These are phyloP conservation scores for Boloria euphrosyne DNA, from an alignment of 2,888 invertebrate species.

Conservation along the genomic window DNA sequence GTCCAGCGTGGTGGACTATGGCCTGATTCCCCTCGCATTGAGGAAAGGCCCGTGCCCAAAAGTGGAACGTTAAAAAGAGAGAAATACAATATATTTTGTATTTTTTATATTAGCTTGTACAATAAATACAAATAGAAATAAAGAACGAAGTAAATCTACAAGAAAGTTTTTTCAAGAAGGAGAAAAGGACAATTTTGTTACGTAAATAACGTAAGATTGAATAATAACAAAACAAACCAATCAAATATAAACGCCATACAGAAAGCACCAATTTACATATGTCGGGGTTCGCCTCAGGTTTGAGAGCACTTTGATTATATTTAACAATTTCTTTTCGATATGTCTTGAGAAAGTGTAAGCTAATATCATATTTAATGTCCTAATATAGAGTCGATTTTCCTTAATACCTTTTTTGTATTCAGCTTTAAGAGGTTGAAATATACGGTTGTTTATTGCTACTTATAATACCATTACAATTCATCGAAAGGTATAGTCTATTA, in stretches of 20 bases:
- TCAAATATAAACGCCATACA: slow-evolving; percentile 50
- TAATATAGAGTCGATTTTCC: slow-evolving; percentile 3
- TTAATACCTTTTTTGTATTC: slow-evolving; percentile 42
- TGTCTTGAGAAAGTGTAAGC: slow-evolving; percentile 24
- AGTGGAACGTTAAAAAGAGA: too few relatives aligned
- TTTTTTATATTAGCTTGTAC: too few relatives aligned
- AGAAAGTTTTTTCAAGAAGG: not conserved
- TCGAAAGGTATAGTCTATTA: too few relatives aligned
- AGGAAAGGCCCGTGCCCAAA: too few relatives aligned
- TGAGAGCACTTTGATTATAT: slow-evolving; percentile 75
- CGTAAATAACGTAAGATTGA: slow-evolving; percentile 27
- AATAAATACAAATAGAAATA: too few relatives aligned
- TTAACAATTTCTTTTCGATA: slow-evolving; percentile 75
- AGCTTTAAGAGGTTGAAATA: slow-evolving; percentile 40
- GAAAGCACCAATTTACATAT: slow-evolving; percentile 26
- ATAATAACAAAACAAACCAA: slow-evolving; percentile 48
- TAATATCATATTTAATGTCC: not conserved
- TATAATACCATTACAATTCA: too few relatives aligned
- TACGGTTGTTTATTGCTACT: slow-evolving; percentile 39
- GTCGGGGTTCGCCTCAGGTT: slow-evolving; percentile 49
- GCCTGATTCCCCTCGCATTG: too few relatives aligned
- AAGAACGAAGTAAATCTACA: not conserved
- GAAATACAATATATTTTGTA: too few relatives aligned
- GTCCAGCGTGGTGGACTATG: too few relatives aligned
- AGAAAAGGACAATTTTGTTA: slow-evolving; percentile 6